Conservation (phyloP, 2,113 vertebrate genomes). For the Machaerirhynchus nigripectus region DNA sequence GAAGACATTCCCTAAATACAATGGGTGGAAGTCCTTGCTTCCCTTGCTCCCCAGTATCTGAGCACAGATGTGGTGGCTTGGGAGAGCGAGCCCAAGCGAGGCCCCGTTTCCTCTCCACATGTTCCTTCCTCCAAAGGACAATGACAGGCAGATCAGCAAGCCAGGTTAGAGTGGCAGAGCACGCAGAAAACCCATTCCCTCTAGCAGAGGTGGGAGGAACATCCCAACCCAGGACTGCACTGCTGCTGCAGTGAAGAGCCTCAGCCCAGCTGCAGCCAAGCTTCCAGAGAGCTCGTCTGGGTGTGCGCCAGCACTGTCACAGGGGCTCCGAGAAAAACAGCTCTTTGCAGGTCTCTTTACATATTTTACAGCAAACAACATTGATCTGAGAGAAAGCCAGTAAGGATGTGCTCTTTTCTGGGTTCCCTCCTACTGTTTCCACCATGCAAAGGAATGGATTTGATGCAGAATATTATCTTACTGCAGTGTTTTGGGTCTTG, state of each 20-base stretch:
- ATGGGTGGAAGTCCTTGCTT: conserved; percentile 51
- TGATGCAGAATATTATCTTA: neutral
- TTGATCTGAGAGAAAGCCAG: neutral
- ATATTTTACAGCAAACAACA: neutral
- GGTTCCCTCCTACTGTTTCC: neutral
- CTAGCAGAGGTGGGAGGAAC: neutral
- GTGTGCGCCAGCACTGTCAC: neutral
- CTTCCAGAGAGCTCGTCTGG: neutral
- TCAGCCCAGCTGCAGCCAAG: neutral
- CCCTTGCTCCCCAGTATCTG: neutral
- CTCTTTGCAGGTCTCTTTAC: neutral
- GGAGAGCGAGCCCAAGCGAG: neutral
- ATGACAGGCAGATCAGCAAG: neutral
- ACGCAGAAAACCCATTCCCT: neutral
- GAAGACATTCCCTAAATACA: conserved; percentile 28
- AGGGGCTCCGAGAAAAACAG: accelerated
- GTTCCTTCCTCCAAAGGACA: conserved; percentile 31
- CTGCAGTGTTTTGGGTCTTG: neutral
- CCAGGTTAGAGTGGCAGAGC: neutral
- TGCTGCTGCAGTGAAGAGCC: neutral
- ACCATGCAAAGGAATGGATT: neutral
- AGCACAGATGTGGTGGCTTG: neutral
- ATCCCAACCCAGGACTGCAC: neutral
- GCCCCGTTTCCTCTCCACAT: neutral
- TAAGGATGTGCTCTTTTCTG: neutral